Evolutionary conservation across 2,888 invertebrate genomes (phyloP), one percentile per base, ranked within the genome.

Genomic region (Chaetogeoica ovagalla): DNA sequence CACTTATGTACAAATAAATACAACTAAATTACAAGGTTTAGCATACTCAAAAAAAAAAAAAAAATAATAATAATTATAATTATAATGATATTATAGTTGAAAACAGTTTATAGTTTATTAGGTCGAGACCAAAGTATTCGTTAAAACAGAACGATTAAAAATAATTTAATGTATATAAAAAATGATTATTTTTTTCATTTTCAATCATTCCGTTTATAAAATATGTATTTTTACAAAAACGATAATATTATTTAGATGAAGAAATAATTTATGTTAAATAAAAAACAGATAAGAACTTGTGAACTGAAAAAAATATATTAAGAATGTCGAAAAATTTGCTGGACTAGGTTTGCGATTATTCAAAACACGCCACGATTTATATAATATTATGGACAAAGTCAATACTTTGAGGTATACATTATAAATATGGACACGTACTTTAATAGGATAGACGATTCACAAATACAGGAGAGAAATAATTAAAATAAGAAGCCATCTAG

Each of bases 1-100:
- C 63, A 79, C 70, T 70, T 79, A 70, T 79, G 79, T 79, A 79
- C 79, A 79, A 62, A 70, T 70, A 79, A 77, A 71, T 70, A 79
- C 70, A 79, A 79, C 79, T 71, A 70, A 79, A 79, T 79, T 79
- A 79, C 70, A 79, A 70, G 21, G 59, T 68, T 77, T 62, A 60
- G 62, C 52, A 55, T 71, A 70, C 60, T 63, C 7, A 11, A 59
- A 62, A 62, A 62, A 77, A 52, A 60, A 66, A 68, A 69, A 68
- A 39, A 21, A 55, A 13, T 57, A 37, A 70, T 57, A 21, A 71
- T 57, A 57, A 69, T 30, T 30, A 30, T 30, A 30, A 30, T 30
- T 30, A 39, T 70, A 60, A 75, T 23, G 75, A 74, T 52, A 48
- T 48, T 48, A 48, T 48, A 55, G 59, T 66, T 68, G n/a, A 75